Base-by-base conservation (phyloP, 2,113 vertebrate species). In the Hemiprocne comata region DNA sequence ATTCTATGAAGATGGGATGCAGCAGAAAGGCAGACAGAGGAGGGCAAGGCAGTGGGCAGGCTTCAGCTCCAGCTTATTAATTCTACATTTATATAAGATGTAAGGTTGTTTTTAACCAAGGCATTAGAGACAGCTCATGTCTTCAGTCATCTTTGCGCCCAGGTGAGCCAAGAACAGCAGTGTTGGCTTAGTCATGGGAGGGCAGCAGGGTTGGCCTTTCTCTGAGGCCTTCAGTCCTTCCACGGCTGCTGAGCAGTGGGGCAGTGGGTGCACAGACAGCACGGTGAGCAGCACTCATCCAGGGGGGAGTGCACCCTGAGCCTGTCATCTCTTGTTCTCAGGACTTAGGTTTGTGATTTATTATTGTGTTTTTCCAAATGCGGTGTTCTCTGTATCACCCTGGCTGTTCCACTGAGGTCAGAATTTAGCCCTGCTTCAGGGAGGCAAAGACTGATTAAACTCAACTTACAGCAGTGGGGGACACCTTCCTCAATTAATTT, bases 201-300 rank as follows among this genome's bases (percentile, higher is more conserved):
- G 40, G 58, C 42, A 13, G 33, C 44, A 25, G 13, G 31, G 57
- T 2, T n/a, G n/a, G n/a, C n/a, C n/a, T n/a, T n/a, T n/a, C n/a
- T n/a, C n/a, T n/a, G n/a, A n/a, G n/a, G 3, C 12, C 34, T 34
- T 72, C 5, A 0, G 29, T 38, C 1, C 28, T 70, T 3, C 0
- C 1, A 17, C 4, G 70, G 57, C 48, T 92, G 42, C 20, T 0
- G 2, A 23, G 54, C 12, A 67, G 11, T 21, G 46, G 10, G n/a
- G 34, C 19, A 1, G 21, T 55, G 15, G 5, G 3, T 48, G 81
- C 73, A 21, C 42, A n/a, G 42, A 31, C 58, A n/a, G 57, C 48
- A 4, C 48, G 58, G 3, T 0, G 17, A 28, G n/a, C 51, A 77
- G 58, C 33, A n/a, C 65, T 4, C 1, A 40, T 54, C 65, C 61